Percentiles rank a stretch among this genome's conserved stretches.
phyloP scores from a whole-genome alignment of 1,140 invertebrate species.

The Argopecten irradians region DNA sequence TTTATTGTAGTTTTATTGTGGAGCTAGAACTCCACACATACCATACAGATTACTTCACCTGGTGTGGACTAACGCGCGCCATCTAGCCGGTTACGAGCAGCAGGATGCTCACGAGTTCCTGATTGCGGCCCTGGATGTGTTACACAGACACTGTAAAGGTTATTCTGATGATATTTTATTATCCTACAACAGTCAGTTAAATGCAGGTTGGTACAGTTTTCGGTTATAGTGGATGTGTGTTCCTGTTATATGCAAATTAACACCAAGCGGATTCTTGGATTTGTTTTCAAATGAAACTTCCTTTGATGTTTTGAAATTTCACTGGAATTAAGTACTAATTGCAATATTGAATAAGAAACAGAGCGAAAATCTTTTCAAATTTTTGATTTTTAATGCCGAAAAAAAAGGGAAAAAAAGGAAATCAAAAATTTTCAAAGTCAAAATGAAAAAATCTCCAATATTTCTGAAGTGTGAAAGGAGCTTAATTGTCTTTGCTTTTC shows the following conservation, averaged over 20 bases:
- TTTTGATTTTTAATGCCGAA: neutral
- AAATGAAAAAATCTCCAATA: no score
- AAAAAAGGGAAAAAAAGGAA: no score
- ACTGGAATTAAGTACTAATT: conserved; percentile 20
- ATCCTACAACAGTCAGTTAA: conserved; percentile 44
- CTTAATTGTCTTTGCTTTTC: no score
- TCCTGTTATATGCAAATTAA: neutral
- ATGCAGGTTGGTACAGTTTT: conserved; percentile 51
- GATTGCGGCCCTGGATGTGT: conserved; percentile 93
- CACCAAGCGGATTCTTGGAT: neutral
- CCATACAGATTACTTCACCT: conserved; percentile 92
- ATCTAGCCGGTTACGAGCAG: conserved; percentile 97
- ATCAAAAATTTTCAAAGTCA: no score
- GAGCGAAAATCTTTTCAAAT: neutral
- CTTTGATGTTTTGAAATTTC: neutral
- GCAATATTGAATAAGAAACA: no score
- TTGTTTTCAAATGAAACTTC: neutral
- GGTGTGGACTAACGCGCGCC: conserved; percentile 97
- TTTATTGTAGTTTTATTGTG: conserved; percentile 90
- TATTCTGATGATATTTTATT: conserved; percentile 52
- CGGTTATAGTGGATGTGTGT: neutral
- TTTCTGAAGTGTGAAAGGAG: no score
- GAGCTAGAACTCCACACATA: conserved; percentile 90
- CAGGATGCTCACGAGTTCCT: conserved; percentile 99
- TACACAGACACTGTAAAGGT: conserved; percentile 88